Evolutionary conservation across 1,140 invertebrate species (phyloP), one percentile per base, ranked within the genome.

Genomic region (Yoshiicerus persimilis): DNA sequence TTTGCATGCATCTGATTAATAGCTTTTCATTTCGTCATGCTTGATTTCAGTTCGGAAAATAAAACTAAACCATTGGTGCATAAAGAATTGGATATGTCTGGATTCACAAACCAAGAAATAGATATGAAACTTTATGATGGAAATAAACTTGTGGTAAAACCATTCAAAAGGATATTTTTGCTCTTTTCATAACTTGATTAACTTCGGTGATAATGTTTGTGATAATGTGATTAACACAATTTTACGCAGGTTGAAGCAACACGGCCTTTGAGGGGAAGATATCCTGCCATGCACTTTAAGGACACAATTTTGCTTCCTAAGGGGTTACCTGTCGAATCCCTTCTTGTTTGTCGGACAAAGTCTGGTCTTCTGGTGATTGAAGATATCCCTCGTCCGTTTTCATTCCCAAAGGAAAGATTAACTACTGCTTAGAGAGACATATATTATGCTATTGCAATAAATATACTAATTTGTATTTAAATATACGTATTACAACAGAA

Each of bases 371-470:
- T 88, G 8, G 30, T 88, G 4, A 86, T 88, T 25, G 62, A 88
- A 86, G 87, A 88, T 34, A 41, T 30, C 41, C 27, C 36, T 30
- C 38, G 39, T 27, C 75, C 32, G 3, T 36, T 20, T 20, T 32
- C 30, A 13, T 77, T 66, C 30, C 3, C 8, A 16, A 13, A 77
- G 25, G n/a, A 23, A 77, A 75, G 27, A 70, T 8, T 16, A 30
- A 4, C 8, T 30, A 70, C 23, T 70, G 10, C 66, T 2, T 47
- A 47, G 11, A 10, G 2, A 47, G 20, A 47, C 20, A 94, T 95
- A 95, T n/a, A n/a, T n/a, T n/a, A n/a, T n/a, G n/a, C n/a, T n/a
- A n/a, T n/a, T n/a, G n/a, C n/a, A n/a, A n/a, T n/a, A n/a, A n/a
- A n/a, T n/a, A n/a, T n/a, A n/a, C n/a, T n/a, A n/a, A n/a, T n/a